Percentiles rank a stretch among this genome's conserved stretches.
Evolutionary conservation across 2,797 vertebrate genomes (phyloP).

Genomic region (Tokudaia tokunoshimensis): DNA sequence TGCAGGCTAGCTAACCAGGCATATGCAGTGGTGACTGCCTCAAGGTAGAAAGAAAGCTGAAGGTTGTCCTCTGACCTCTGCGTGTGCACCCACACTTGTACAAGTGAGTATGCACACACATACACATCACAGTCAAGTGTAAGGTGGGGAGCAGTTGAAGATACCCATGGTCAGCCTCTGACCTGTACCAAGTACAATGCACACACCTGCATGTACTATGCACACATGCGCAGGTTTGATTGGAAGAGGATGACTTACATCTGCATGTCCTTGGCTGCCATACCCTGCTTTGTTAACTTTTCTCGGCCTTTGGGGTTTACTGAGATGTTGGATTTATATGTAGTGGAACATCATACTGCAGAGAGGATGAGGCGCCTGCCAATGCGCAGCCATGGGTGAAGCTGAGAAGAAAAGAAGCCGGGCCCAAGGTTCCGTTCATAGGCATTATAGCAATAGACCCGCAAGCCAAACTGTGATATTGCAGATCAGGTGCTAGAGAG

Average conservation of each 20-base stretch:
- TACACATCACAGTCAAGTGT: background rate
- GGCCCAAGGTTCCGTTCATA: background rate
- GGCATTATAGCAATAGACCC: background rate
- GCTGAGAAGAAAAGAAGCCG: conserved; percentile 3
- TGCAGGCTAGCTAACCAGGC: background rate
- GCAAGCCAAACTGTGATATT: background rate
- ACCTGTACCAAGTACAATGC: background rate
- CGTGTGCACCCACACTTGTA: background rate
- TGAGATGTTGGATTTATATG: background rate
- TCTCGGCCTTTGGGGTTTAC: background rate
- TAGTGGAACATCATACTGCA: background rate
- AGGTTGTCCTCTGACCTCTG: background rate
- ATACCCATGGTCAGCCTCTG: background rate
- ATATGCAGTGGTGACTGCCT: background rate
- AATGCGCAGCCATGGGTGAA: background rate
- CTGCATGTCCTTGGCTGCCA: background rate
- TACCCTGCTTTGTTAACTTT: background rate
- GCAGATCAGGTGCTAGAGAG: background rate
- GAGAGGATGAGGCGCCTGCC: background rate
- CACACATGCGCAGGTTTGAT: background rate
- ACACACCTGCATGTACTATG: background rate
- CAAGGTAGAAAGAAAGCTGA: background rate
- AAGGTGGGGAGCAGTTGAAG: background rate
- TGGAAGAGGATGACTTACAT: conserved; percentile 18
- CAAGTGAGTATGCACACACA: background rate